Base-by-base conservation (phyloP, 2,113 vertebrate genomes). In the Microtus ochrogaster region DNA sequence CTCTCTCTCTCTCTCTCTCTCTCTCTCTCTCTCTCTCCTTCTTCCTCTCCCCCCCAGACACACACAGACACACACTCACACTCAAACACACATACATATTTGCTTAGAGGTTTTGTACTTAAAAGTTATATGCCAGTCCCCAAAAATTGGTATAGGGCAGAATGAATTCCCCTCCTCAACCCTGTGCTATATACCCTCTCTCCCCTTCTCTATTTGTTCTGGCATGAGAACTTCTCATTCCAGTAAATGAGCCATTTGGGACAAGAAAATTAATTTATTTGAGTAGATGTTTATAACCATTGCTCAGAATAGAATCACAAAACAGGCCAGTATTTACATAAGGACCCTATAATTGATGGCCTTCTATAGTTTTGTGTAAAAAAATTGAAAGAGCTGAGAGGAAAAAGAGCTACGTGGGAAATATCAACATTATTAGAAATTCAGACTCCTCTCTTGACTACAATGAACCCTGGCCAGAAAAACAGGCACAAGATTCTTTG, bases 221-320 rank as follows among this genome's bases (percentile, higher is more conserved):
- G 92, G 92, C 95, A 86, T 79, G 85, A 94, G 92, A 94, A 97
- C 96, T 92, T 96, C 68, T 74, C 39, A 77, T 95, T 97, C 73
- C 91, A 92, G 92, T 94, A 93, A 98, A 94, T 94, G 96, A 98
- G 94, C 92, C 97, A 97, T 96, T 79, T 68, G 97, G 92, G 96
- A 97, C 92, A 92, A 96, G 95, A 95, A 97, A 97, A 98, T 97
- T 97, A 97, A 98, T 97, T 96, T 97, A 95, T 97, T 96, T 94
- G 96, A 98, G 89, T 94, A 96, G 96, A 97, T 98, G 96, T 97
- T 96, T 97, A 96, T 98, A 97, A 96, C 96, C 19, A 47, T 95
- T 96, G 72, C 97, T 96, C 91, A 95, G 94, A 97, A 97, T 95
- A 97, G 96, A 97, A 97, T 97, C 96, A 97, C 95, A 95, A 97